These are phyloP conservation scores for Scomberomorus guttatus DNA, from an alignment of 2,797 vertebrate genomes.

Conservation along the genomic window DNA sequence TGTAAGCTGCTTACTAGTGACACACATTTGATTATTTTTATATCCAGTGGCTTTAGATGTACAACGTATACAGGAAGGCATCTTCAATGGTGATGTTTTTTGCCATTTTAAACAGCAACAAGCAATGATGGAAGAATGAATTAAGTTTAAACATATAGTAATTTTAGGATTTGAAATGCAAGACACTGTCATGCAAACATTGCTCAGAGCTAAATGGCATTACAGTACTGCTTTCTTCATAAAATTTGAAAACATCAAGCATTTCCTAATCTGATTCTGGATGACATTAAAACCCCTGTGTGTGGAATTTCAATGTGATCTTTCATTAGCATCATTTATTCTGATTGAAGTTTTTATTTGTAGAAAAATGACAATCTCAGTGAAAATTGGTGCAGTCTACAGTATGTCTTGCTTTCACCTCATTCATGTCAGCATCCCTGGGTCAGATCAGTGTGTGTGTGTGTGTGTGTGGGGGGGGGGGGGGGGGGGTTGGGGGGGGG, in stretches of 20 bases:
- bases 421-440: too few relatives aligned
- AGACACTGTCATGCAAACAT: not conserved
- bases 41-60: slow-evolving; percentile 2
- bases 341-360: not conserved
- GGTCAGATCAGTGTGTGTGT: too few relatives aligned
- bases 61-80: not conserved
- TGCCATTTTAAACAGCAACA: not conserved
- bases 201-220: not conserved
- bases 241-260: not conserved
- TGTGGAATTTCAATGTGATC: not conserved
- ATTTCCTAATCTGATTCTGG: not conserved
- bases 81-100: not conserved
- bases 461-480: too few relatives aligned
- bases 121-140: not conserved
- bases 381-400: too few relatives aligned
- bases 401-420: too few relatives aligned
- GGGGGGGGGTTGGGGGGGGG: too few relatives aligned
- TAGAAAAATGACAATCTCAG: not conserved
- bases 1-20: slow-evolving; percentile 15
- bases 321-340: not conserved
- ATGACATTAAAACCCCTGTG: not conserved
- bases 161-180: not conserved
- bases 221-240: not conserved
- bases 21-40: slow-evolving; percentile 15
- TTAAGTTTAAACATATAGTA: not conserved